Evolutionary conservation across 2,113 vertebrate species (phyloP).

Genomic region (Caretta caretta): DNA sequence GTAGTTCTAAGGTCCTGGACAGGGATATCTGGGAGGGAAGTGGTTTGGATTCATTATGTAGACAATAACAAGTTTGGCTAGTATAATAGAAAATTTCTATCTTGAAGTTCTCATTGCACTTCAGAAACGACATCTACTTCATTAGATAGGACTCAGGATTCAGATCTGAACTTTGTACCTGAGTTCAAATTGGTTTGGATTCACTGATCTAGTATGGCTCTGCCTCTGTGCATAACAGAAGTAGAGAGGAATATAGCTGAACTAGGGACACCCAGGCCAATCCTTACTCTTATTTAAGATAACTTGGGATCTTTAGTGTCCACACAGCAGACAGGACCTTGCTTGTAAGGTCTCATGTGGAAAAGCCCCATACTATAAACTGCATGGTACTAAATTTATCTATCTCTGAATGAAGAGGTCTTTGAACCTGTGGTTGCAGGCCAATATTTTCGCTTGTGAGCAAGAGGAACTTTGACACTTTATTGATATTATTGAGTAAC

Average conservation of each 20-base stretch:
- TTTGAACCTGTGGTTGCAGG: background rate
- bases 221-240: background rate
- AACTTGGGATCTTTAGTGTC: constrained; percentile 3
- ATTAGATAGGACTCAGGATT: background rate
- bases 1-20: background rate
- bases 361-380: background rate
- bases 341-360: background rate
- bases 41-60: background rate
- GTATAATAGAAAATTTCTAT: background rate
- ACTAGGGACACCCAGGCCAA: background rate
- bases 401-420: background rate
- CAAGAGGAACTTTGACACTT: background rate
- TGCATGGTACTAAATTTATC: background rate
- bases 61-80: background rate
- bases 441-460: accelerated
- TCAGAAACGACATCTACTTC: background rate
- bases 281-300: background rate
- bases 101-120: background rate
- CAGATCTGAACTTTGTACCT: background rate
- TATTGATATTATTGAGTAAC: background rate
- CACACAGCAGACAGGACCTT: background rate
- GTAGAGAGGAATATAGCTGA: background rate
- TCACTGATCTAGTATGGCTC: background rate
- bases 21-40: background rate
- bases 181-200: background rate